Evolutionary conservation across 2,113 vertebrate species (phyloP).

Genomic region (Oceanites oceanicus): DNA sequence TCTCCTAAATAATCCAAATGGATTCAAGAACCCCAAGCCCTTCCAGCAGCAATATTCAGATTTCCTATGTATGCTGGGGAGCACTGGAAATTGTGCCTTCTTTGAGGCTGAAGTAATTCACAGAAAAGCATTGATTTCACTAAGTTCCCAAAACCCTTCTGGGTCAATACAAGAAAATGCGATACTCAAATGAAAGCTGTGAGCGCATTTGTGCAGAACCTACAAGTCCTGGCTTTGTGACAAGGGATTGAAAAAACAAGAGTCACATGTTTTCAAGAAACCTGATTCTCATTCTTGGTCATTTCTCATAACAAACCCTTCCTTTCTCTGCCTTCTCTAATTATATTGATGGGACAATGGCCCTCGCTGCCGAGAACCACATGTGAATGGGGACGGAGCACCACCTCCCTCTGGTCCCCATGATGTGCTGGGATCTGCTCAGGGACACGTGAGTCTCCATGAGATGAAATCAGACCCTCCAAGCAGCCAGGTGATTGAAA

Average conservation of each 20-base stretch:
- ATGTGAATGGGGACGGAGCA: fast-evolving
- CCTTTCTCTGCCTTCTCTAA: not conserved
- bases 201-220: not conserved
- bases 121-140: not conserved
- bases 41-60: not conserved
- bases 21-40: not conserved
- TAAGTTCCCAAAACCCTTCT: not conserved
- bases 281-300: not conserved
- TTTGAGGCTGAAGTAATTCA: not conserved
- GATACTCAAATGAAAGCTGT: not conserved
- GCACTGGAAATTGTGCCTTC: not conserved
- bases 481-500: not conserved
- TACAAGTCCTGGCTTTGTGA: not conserved
- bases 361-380: not conserved
- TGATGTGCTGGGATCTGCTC: not conserved
- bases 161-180: not conserved
- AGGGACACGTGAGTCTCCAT: not conserved
- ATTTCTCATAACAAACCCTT: not conserved
- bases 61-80: not conserved
- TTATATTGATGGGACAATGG: not conserved
- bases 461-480: not conserved
- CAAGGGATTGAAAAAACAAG: not conserved
- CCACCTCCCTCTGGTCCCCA: not conserved
- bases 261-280: not conserved
- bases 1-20: not conserved